Evolutionary conservation across 2,113 vertebrate genomes (phyloP).

Genomic region (Eidolon helvum): DNA sequence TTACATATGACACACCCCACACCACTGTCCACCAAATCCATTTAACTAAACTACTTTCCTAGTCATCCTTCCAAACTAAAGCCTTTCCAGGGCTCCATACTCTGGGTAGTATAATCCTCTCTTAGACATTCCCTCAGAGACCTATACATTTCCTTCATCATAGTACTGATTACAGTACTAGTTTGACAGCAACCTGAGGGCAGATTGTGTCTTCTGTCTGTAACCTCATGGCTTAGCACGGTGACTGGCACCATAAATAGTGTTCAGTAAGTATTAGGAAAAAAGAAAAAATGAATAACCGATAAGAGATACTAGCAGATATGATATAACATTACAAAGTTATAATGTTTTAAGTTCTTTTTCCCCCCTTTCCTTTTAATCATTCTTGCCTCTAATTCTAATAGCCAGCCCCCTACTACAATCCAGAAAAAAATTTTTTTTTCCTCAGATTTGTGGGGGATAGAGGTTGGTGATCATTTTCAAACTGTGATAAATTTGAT

Average conservation of each 20-base stretch:
- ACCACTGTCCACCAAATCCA: background rate
- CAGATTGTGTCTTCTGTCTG: background rate
- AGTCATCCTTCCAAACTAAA: background rate
- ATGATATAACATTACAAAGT: background rate
- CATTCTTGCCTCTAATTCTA: background rate
- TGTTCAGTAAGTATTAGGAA: background rate
- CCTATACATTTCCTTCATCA: background rate
- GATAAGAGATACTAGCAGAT: background rate
- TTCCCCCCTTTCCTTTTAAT: background rate
- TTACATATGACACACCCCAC: background rate
- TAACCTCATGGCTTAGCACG: background rate
- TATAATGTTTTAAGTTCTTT: background rate
- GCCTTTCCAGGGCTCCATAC: background rate
- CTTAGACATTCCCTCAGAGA: background rate
- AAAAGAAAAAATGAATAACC: conserved; percentile 35
- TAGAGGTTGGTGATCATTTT: background rate
- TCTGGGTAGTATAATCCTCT: background rate
- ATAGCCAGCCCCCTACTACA: background rate
- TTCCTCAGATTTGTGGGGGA: background rate
- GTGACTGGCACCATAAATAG: background rate
- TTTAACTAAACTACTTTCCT: background rate
- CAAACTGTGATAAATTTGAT: background rate
- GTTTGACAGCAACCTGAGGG: background rate
- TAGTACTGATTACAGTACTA: background rate
- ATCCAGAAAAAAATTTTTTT: background rate